Conservation (phyloP, 2,888 invertebrate species). For the Gortyna flavago region DNA sequence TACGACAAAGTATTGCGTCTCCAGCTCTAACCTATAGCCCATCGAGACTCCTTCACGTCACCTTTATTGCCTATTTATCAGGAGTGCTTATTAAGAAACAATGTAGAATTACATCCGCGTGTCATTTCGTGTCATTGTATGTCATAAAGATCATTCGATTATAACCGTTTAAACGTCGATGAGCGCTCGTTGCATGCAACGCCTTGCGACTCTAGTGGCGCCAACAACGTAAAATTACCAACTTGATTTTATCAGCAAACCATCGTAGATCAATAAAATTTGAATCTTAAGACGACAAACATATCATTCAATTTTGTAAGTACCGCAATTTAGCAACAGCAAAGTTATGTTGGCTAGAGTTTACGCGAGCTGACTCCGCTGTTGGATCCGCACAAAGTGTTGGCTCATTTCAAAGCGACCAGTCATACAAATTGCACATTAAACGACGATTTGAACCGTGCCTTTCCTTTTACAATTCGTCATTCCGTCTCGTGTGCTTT, state of each 20-base stretch:
- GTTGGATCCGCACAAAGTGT: conserved; percentile 78
- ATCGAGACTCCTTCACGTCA: conserved; percentile 48
- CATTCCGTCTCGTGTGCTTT: conserved; percentile 82
- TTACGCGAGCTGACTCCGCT: conserved; percentile 81
- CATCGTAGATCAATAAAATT: conserved; percentile 18
- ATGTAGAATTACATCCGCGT: conserved; percentile 60
- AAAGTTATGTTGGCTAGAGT: conserved; percentile 64
- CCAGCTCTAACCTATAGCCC: conserved; percentile 14
- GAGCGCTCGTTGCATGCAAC: conserved; percentile 74
- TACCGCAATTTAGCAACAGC: conserved; percentile 24
- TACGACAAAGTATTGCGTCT: conserved; percentile 26
- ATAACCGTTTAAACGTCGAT: conserved; percentile 72
- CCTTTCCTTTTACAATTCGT: conserved; percentile 87
- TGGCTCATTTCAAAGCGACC: conserved; percentile 80
- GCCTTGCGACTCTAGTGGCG: conserved; percentile 78
- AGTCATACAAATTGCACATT: conserved; percentile 85
- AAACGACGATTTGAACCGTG: conserved; percentile 79
- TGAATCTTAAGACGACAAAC: conserved; percentile 38
- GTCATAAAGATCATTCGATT: conserved; percentile 74
- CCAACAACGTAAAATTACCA: conserved; percentile 76
- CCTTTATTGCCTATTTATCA: conserved; percentile 54
- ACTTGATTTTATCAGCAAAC: conserved; percentile 56
- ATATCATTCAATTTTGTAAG: conserved; percentile 50
- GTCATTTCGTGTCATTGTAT: conserved; percentile 62
- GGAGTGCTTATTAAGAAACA: conserved; percentile 54